Conservation (phyloP, 2,113 vertebrate species). For the Pardalotus punctatus region DNA sequence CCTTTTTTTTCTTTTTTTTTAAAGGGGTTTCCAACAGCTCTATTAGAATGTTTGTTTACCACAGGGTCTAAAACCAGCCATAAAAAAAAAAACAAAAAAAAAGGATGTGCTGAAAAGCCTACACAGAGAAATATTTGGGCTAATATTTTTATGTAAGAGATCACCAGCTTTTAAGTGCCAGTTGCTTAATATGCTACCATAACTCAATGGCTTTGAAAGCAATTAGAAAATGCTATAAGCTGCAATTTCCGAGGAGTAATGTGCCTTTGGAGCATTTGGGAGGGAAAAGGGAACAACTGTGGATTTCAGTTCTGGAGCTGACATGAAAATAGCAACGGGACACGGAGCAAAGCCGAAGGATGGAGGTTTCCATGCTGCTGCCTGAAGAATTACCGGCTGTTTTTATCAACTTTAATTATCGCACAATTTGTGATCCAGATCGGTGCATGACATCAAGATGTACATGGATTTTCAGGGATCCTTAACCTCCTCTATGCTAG, state of each 20-base stretch:
- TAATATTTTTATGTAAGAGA: conserved; percentile 57
- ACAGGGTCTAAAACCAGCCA: background rate
- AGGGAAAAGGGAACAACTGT: conserved; percentile 18
- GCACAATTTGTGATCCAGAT: background rate
- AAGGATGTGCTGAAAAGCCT: background rate
- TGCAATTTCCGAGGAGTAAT: background rate
- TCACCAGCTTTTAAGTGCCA: conserved; percentile 25
- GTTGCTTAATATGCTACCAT: conserved; percentile 34
- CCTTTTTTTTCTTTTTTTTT: background rate
- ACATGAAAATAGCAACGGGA: background rate
- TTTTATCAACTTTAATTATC: background rate
- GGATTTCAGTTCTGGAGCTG: background rate
- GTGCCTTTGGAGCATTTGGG: background rate
- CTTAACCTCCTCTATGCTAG: background rate
- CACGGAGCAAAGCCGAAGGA: background rate
- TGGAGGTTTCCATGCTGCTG: background rate
- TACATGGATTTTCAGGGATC: background rate
- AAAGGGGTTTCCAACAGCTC: background rate
- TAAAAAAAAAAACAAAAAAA: background rate
- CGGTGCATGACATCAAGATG: background rate
- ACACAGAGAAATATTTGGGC: background rate
- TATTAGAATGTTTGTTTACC: background rate
- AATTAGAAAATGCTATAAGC: conserved; percentile 58
- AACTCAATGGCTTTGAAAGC: conserved; percentile 47
- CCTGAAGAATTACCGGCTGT: background rate